Percentiles rank a stretch among this genome's conserved stretches.
These are phyloP conservation scores for Agriopis leucophaearia DNA, from an alignment of 2,888 invertebrate genomes.

Conservation along the genomic window DNA sequence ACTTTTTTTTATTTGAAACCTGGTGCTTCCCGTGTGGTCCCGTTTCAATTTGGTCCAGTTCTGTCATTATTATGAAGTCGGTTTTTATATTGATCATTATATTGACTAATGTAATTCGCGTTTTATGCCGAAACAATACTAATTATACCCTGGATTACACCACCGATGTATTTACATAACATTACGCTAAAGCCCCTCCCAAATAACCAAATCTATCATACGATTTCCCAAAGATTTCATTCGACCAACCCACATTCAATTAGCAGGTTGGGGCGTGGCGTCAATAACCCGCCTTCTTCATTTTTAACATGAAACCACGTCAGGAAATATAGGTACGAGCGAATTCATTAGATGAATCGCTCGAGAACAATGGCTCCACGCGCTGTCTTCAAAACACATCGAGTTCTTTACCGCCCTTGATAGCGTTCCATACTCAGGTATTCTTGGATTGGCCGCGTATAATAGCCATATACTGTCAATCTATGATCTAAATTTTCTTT, in stretches of 20 bases:
- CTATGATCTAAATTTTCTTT: too few relatives aligned
- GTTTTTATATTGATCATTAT: too few relatives aligned
- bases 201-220: slow-evolving; percentile 5
- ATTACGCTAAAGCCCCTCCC: not conserved
- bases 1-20: too few relatives aligned
- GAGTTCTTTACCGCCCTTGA: not conserved
- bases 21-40: too few relatives aligned
- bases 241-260: slow-evolving; percentile 1
- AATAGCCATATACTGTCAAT: too few relatives aligned
- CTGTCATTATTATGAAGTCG: too few relatives aligned
- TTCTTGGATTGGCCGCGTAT: not conserved
- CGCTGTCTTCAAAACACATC: slow-evolving; percentile 4
- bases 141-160: too few relatives aligned
- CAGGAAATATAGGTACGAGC: slow-evolving; percentile 9
- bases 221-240: not conserved
- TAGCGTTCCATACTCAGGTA: not conserved
- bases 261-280: slow-evolving; percentile 6
- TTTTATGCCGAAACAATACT: too few relatives aligned
- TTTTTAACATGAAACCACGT: slow-evolving; percentile 11
- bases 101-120: too few relatives aligned
- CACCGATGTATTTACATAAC: not conserved
- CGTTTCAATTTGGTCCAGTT: too few relatives aligned
- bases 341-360: slow-evolving; percentile 1
- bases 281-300: slow-evolving; percentile 13
- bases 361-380: slow-evolving; percentile 14